Evolutionary conservation across 2,113 vertebrate species (phyloP).

Genomic region (Gila orcuttii): DNA sequence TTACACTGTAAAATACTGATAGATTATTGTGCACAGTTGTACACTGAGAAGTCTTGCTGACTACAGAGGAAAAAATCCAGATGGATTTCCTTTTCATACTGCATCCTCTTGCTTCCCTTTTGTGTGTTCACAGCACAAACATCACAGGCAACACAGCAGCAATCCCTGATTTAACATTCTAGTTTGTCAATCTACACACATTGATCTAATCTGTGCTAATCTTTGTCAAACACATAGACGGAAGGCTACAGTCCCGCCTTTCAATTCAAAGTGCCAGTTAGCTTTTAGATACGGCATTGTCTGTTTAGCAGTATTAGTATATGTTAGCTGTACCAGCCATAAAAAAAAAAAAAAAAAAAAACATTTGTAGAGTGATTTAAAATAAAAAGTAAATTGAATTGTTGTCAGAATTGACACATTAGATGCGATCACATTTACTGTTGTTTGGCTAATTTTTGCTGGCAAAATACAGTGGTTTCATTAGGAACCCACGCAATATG

Average conservation of each 20-base stretch:
- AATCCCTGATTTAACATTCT: background rate
- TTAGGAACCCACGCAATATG: background rate
- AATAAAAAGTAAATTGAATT: background rate
- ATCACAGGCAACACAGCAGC: background rate
- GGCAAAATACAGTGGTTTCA: background rate
- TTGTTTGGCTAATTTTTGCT: background rate
- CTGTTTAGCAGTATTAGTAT: too few species aligned
- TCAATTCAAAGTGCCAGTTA: background rate
- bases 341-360: background rate
- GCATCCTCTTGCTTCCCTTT: constrained; percentile 58
- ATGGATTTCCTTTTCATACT: constrained; percentile 66
- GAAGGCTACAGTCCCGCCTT: background rate
- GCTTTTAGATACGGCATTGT: background rate
- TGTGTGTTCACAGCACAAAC: background rate
- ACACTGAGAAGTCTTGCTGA: constrained; percentile 64
- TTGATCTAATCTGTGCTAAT: background rate
- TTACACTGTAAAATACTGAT: background rate
- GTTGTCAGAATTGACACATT: background rate
- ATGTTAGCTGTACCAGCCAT: background rate
- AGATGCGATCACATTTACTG: background rate
- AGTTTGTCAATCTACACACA: background rate
- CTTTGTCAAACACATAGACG: background rate
- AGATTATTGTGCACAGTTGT: background rate
- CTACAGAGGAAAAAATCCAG: constrained; percentile 59
- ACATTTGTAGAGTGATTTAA: background rate